Conservation (phyloP, 2,113 vertebrate genomes). For the Recurvirostra avosetta region DNA sequence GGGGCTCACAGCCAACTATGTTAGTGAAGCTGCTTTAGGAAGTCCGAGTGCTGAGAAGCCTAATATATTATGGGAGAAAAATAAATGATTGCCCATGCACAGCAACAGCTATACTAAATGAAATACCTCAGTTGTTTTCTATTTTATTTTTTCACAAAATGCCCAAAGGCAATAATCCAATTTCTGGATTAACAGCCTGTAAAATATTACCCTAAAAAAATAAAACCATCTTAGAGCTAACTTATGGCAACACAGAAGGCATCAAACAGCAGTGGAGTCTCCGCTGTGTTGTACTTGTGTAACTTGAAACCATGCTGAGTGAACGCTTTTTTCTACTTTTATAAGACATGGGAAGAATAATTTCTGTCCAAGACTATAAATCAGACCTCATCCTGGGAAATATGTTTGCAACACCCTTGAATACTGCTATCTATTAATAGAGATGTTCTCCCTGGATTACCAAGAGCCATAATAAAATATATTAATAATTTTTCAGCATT, state of each 20-base stretch:
- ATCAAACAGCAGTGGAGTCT: neutral
- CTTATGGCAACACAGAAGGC: neutral
- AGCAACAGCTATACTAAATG: neutral
- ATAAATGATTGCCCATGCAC: neutral
- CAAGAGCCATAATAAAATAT: neutral
- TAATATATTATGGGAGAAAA: neutral
- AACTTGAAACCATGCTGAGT: constrained; percentile 15
- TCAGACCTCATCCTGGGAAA: neutral
- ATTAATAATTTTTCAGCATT: neutral
- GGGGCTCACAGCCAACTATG: neutral
- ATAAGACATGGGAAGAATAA: neutral
- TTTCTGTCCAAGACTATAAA: constrained; percentile 16
- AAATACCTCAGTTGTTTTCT: constrained; percentile 24
- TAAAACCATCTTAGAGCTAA: constrained; percentile 24
- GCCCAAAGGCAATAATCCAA: constrained; percentile 27
- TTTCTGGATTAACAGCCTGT: constrained; percentile 48
- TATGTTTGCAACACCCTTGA: neutral
- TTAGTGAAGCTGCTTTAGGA: constrained; percentile 21
- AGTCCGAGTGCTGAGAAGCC: neutral
- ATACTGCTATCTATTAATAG: neutral
- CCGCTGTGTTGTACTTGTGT: neutral
- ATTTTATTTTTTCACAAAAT: constrained; percentile 31
- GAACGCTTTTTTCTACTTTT: neutral
- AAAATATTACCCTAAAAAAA: constrained; percentile 28
- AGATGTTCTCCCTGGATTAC: neutral